These are phyloP conservation scores for Dendrolimus kikuchii DNA, from an alignment of 1,140 invertebrate genomes.

Conservation along the genomic window DNA sequence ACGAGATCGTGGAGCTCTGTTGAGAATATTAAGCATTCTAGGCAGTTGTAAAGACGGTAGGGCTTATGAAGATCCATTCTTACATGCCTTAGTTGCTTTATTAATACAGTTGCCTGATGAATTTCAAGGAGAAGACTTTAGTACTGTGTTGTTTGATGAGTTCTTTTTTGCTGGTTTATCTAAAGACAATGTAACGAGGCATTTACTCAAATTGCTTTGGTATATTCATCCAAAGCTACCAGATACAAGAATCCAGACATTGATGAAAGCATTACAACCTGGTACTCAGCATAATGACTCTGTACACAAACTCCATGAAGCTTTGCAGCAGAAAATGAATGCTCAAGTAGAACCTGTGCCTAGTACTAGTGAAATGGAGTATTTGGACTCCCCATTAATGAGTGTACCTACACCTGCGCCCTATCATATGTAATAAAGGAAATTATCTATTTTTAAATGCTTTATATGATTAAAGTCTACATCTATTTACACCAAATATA, in stretches of 20 bases:
- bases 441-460: conserved; percentile 1
- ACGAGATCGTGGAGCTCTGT: conserved; percentile 88
- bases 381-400: conserved; percentile 87
- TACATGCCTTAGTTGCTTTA: conserved; percentile 92
- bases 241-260: conserved; percentile 81
- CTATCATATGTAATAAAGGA: conserved; percentile 66
- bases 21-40: conserved; percentile 90
- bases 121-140: conserved; percentile 95
- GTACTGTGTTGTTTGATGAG: conserved; percentile 96
- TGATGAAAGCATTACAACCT: conserved; percentile 92
- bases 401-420: conserved; percentile 89
- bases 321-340: conserved; percentile 85
- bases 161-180: conserved; percentile 93
- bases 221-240: conserved; percentile 93
- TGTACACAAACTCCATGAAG: conserved; percentile 85
- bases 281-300: conserved; percentile 88
- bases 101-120: conserved; percentile 93
- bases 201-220: conserved; percentile 93
- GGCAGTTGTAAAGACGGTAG: conserved; percentile 93
- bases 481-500: no score
- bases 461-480: no score
- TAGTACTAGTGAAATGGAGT: conserved; percentile 79
- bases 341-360: conserved; percentile 78
- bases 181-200: conserved; percentile 93
- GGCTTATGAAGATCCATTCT: conserved; percentile 95